Evolutionary conservation across 1,140 invertebrate genomes (phyloP).

Genomic region (Grapholita molesta): DNA sequence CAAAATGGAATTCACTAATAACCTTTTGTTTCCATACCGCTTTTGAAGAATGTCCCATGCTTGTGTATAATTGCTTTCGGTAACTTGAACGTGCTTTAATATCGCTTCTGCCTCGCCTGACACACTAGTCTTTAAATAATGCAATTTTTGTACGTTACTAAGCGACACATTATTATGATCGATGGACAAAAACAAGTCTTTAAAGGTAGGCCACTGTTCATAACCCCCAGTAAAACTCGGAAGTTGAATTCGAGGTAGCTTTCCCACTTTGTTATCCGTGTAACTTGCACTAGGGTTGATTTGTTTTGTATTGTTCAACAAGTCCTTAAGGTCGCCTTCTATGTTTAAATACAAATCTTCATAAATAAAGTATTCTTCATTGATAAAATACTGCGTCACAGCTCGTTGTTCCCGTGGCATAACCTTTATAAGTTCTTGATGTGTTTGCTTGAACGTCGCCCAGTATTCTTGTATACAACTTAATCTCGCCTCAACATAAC

Average conservation of each 20-base stretch:
- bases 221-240: not conserved
- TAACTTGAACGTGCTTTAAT: not conserved
- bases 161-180: not conserved
- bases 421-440: conserved; percentile 12
- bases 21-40: not conserved
- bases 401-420: not conserved
- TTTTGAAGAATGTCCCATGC: not conserved
- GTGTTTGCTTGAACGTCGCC: conserved; percentile 21
- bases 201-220: not conserved
- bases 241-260: conserved; percentile 24
- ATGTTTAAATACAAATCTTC: conserved; percentile 26
- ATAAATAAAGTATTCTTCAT: conserved; percentile 23
- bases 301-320: not conserved
- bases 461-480: conserved; percentile 29
- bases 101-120: not conserved
- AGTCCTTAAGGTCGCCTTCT: conserved; percentile 21
- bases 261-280: not conserved
- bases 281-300: not conserved
- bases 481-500: conserved; percentile 29
- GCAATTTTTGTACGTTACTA: not conserved
- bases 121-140: not conserved
- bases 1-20: not conserved
- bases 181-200: not conserved
- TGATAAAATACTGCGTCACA: not conserved
- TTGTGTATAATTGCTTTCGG: not conserved